phyloP scores from a whole-genome alignment of 2,797 vertebrate species.

The Halcyon badia region DNA sequence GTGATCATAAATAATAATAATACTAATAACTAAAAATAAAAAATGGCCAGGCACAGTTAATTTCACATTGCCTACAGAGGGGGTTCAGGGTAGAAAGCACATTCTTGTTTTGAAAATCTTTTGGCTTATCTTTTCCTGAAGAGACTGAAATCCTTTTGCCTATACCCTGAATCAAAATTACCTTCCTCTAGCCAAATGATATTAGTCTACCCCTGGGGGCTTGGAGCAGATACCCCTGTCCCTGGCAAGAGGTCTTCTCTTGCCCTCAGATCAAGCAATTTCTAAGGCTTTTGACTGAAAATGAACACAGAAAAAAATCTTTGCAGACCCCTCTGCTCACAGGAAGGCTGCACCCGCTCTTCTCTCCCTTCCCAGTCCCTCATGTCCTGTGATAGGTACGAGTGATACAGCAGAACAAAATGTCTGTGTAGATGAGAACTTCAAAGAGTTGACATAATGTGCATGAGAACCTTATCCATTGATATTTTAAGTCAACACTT shows the following conservation, averaged over 20 bases:
- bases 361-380: fast-evolving
- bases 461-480: background rate
- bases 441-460: background rate
- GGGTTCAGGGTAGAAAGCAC: background rate
- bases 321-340: background rate
- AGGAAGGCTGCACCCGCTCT: background rate
- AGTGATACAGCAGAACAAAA: background rate
- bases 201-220: background rate
- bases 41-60: background rate
- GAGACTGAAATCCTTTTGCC: background rate
- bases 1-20: background rate
- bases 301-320: background rate
- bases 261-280: background rate
- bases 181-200: background rate
- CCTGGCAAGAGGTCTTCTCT: background rate
- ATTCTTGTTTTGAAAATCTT: background rate
- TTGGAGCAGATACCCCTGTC: background rate
- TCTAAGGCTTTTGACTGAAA: background rate
- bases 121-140: background rate
- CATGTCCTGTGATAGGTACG: background rate
- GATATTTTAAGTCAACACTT: background rate
- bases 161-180: background rate
- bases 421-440: fast-evolving
- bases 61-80: background rate
- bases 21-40: background rate